A percentile compares a stretch with the other conserved stretches of the same genome.
Conservation (phyloP, 1,140 invertebrate genomes). For the Caenorhabditis latens region DNA sequence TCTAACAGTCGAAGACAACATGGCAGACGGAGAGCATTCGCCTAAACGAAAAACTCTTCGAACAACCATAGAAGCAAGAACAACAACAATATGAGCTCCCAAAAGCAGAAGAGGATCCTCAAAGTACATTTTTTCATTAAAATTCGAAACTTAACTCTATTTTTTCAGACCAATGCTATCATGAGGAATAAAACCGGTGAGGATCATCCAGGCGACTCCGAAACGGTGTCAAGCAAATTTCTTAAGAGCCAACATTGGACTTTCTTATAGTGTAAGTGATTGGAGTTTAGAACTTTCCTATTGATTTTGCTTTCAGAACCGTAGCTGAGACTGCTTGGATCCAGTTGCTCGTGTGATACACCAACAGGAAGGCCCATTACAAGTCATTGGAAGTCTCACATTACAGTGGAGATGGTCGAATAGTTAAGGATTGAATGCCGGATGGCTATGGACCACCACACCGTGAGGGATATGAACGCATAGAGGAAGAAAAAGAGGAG, state of each 20-base stretch:
- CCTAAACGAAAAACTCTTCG: neutral
- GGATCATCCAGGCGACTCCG: too few relatives aligned
- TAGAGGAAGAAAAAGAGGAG: too few relatives aligned
- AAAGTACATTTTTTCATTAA: too few relatives aligned
- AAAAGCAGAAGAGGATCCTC: too few relatives aligned
- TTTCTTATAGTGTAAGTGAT: neutral
- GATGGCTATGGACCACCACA: neutral
- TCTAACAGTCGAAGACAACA: neutral
- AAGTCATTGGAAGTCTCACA: neutral
- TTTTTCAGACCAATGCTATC: too few relatives aligned
- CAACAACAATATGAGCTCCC: too few relatives aligned
- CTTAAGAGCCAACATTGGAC: neutral
- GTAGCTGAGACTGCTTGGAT: conserved; percentile 2
- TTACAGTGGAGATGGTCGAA: neutral
- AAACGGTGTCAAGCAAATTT: neutral
- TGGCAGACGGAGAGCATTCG: neutral
- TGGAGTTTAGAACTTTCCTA: too few relatives aligned
- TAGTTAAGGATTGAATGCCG: neutral
- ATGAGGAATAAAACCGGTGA: neutral
- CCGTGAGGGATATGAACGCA: too few relatives aligned
- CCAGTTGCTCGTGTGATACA: neutral
- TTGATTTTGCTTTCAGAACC: neutral
- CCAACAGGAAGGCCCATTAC: conserved; percentile 20
- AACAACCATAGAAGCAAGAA: neutral
- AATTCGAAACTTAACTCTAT: too few relatives aligned